These are phyloP conservation scores for Naso thynnoides DNA, from an alignment of 2,797 vertebrate genomes.

Conservation along the genomic window DNA sequence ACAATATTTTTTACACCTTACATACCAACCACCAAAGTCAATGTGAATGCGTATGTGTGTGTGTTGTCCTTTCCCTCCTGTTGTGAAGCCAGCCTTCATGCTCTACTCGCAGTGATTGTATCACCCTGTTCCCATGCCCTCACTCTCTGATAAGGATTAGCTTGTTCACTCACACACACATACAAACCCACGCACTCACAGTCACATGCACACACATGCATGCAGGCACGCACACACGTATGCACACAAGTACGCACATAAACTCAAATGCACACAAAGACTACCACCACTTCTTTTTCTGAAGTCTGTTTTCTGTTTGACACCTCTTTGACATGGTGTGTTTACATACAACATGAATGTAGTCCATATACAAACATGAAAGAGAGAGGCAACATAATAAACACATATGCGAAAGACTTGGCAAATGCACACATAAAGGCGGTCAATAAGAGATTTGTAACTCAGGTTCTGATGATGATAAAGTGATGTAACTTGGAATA, in stretches of 20 bases:
- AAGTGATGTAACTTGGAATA: no score
- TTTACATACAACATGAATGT: not conserved
- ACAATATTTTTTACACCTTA: not conserved
- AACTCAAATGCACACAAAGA: no score
- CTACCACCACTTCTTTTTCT: no score
- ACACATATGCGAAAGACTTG: not conserved
- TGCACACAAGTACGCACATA: no score
- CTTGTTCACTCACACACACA: not conserved
- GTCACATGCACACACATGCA: conserved; percentile 10
- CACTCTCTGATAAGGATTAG: conserved; percentile 34
- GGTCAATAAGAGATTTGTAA: no score
- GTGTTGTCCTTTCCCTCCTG: conserved; percentile 16
- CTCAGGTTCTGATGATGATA: no score
- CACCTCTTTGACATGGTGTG: not conserved
- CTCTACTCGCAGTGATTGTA: conserved; percentile 57
- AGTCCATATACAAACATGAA: not conserved
- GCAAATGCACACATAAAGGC: no score
- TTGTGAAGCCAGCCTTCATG: conserved; percentile 42
- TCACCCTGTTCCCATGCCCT: conserved; percentile 48
- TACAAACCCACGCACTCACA: conserved; percentile 29
- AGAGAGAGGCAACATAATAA: no score
- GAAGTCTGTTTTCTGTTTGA: no score
- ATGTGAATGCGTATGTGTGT: conserved; percentile 3
- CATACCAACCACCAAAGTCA: not conserved
- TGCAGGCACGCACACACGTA: no score